phyloP scores from a whole-genome alignment of 1,140 invertebrate species.

The Drosophila hydei region DNA sequence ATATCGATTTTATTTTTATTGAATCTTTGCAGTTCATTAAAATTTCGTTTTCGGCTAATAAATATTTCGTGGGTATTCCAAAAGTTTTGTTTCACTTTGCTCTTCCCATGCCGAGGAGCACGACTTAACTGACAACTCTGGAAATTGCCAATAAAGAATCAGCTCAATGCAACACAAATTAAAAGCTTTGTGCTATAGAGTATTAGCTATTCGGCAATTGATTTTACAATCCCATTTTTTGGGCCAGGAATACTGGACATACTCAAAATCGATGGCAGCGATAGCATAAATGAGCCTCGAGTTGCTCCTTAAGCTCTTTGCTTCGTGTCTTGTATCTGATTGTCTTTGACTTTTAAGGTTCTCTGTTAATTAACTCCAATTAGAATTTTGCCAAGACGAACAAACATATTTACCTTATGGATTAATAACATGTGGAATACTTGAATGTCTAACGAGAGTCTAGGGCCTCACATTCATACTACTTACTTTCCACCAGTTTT shows the following conservation, averaged over 20 bases:
- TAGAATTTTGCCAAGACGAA: constrained; percentile 55
- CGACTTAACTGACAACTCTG: not conserved
- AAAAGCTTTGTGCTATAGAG: not conserved
- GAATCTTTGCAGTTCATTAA: constrained; percentile 70
- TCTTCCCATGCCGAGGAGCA: not conserved
- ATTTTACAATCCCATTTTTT: not conserved
- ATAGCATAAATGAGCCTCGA: constrained; percentile 60
- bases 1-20: constrained; percentile 71
- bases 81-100: constrained; percentile 14
- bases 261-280: constrained; percentile 77
- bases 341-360: constrained; percentile 49
- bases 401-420: too few species aligned
- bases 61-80: constrained; percentile 53
- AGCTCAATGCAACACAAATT: not conserved
- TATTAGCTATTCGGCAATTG: constrained; percentile 4
- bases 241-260: constrained; percentile 64
- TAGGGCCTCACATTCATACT: too few species aligned
- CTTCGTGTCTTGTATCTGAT: constrained; percentile 76
- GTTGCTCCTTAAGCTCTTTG: constrained; percentile 50
- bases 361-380: constrained; percentile 75
- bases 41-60: constrained; percentile 78
- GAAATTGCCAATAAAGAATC: not conserved
- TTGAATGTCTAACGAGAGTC: too few species aligned
- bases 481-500: too few species aligned
- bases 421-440: too few species aligned